phyloP scores from a whole-genome alignment of 2,797 vertebrate genomes.

The Danionella dracula region DNA sequence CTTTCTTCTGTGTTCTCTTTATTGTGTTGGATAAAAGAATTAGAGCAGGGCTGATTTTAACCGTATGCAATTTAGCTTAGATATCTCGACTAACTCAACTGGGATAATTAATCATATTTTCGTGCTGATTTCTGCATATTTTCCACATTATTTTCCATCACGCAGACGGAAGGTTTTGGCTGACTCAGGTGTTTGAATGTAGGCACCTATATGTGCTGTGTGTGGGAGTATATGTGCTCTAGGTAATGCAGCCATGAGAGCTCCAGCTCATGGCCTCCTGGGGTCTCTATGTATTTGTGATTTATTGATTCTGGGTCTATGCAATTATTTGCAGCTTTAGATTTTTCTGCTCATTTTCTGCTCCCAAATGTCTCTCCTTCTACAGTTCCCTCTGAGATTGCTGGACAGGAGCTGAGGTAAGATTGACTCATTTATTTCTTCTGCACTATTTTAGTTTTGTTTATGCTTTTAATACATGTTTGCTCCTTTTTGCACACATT shows the following conservation, averaged over 20 bases:
- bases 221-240: slow-evolving; percentile 22
- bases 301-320: slow-evolving; percentile 67
- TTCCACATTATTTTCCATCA: slow-evolving; percentile 45
- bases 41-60: slow-evolving; percentile 50
- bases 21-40: slow-evolving; percentile 58
- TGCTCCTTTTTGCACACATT: slow-evolving; percentile 4
- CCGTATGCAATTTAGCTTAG: slow-evolving; percentile 57
- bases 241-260: slow-evolving; percentile 56
- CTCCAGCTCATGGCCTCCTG: slow-evolving; percentile 50
- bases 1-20: background rate
- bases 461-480: slow-evolving; percentile 41
- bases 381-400: slow-evolving; percentile 81
- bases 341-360: slow-evolving; percentile 54
- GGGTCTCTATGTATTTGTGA: slow-evolving; percentile 62
- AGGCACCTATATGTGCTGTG: slow-evolving; percentile 19
- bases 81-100: slow-evolving; percentile 58
- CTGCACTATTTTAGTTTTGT: background rate
- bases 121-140: slow-evolving; percentile 60
- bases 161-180: slow-evolving; percentile 45
- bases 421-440: slow-evolving; percentile 11
- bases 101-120: slow-evolving; percentile 62
- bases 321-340: slow-evolving; percentile 48
- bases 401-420: slow-evolving; percentile 90
- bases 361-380: slow-evolving; percentile 39
- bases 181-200: slow-evolving; percentile 53